phyloP scores from a whole-genome alignment of 1,140 invertebrate species.

The Carcinoscorpius rotundicauda region DNA sequence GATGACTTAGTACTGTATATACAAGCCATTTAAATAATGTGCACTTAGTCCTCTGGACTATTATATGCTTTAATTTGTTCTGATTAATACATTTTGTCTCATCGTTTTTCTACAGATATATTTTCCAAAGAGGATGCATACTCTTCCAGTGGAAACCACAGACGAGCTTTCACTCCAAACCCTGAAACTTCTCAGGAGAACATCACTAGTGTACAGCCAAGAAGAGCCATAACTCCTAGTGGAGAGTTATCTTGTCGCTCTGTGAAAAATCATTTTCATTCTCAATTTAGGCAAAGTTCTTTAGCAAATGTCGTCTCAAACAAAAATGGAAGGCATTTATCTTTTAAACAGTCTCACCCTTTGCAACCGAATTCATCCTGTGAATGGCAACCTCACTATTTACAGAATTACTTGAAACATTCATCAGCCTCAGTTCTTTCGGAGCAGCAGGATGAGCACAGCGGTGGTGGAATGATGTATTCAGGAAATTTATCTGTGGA shows the following conservation, averaged over 20 bases:
- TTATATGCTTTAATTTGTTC: too few species aligned
- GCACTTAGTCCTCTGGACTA: too few species aligned
- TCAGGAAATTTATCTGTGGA: slow-evolving; percentile 3
- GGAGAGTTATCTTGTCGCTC: slow-evolving; percentile 13
- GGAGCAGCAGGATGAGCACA: background rate
- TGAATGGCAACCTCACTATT: slow-evolving; percentile 5
- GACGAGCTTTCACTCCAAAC: slow-evolving; percentile 24
- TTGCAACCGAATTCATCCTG: background rate
- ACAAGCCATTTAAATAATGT: too few species aligned
- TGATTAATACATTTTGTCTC: too few species aligned
- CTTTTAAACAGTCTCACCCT: background rate
- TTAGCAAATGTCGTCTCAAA: background rate
- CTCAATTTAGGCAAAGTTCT: too few species aligned
- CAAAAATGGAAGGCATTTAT: background rate
- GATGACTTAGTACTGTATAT: too few species aligned
- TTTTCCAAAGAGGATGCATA: too few species aligned
- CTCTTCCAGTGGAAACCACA: slow-evolving; percentile 2
- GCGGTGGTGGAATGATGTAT: background rate
- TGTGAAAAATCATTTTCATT: slow-evolving; percentile 5
- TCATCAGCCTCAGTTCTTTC: slow-evolving; percentile 1
- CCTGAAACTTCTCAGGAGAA: slow-evolving; percentile 23
- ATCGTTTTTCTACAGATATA: too few species aligned
- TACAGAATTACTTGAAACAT: background rate
- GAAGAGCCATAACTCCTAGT: slow-evolving; percentile 17
- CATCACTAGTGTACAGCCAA: slow-evolving; percentile 12